Percentiles rank a stretch among this genome's conserved stretches.
Conservation (phyloP, 2,888 invertebrate genomes). For the Panzeria rudis region DNA sequence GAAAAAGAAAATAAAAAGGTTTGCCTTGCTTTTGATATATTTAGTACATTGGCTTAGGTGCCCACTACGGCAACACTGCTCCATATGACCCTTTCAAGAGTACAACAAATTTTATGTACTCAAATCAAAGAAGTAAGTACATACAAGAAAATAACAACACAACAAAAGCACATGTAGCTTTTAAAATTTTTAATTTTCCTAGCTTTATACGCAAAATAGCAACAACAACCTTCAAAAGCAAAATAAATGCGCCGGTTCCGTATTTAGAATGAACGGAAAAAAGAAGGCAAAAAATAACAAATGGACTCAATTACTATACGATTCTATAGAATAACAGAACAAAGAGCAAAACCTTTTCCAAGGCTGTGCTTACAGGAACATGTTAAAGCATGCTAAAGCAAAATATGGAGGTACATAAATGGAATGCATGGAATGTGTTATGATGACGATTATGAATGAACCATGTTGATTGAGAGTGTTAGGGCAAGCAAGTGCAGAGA, state of each 20-base stretch:
- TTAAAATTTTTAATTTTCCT: not conserved
- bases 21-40: too few species aligned
- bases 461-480: not conserved
- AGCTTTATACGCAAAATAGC: not conserved
- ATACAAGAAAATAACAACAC: not conserved
- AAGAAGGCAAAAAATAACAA: conserved; percentile 13
- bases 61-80: not conserved
- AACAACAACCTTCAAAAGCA: conserved; percentile 57
- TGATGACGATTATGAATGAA: conserved; percentile 24
- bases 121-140: not conserved
- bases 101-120: not conserved
- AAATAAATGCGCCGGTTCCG: conserved; percentile 69
- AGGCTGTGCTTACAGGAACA: conserved; percentile 68
- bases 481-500: conserved; percentile 45
- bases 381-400: conserved; percentile 56
- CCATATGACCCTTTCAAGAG: not conserved
- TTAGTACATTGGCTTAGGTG: too few species aligned
- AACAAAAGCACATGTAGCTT: conserved; percentile 40
- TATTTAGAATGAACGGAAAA: conserved; percentile 44
- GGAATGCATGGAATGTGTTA: conserved; percentile 45
- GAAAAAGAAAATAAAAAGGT: too few species aligned
- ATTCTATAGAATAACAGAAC: conserved; percentile 4
- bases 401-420: not conserved
- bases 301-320: conserved; percentile 30
- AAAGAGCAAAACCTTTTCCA: conserved; percentile 50